A percentile compares a stretch with the other conserved stretches of the same genome.
Evolutionary conservation across 2,113 vertebrate species (phyloP).

Genomic region (Zapornia atra): DNA sequence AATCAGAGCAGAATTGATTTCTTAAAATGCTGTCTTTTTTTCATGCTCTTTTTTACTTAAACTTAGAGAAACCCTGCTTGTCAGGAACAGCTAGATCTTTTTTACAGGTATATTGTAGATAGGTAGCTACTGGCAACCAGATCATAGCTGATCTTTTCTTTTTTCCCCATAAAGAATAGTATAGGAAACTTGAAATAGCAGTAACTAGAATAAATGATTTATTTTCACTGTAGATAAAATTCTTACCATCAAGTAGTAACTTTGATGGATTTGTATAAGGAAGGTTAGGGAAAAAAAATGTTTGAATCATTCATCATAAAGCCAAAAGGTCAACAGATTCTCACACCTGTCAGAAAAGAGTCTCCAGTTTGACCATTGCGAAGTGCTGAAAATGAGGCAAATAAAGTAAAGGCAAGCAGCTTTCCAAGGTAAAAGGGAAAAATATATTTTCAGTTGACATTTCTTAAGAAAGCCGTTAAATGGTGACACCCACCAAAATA

Average conservation of each 20-base stretch:
- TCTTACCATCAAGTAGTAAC: neutral
- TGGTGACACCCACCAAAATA: neutral
- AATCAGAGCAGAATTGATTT: neutral
- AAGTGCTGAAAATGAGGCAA: neutral
- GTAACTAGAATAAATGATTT: neutral
- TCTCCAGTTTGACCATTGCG: neutral
- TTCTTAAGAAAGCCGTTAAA: neutral
- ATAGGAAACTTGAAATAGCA: neutral
- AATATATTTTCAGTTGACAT: neutral
- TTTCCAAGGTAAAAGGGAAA: neutral
- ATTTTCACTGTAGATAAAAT: neutral
- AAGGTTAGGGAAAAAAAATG: neutral
- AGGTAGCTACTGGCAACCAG: neutral
- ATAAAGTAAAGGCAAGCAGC: neutral
- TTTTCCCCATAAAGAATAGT: neutral
- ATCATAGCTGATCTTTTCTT: neutral
- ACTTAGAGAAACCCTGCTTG: neutral
- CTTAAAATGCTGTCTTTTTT: neutral
- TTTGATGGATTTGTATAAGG: neutral
- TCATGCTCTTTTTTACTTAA: neutral
- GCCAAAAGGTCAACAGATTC: neutral
- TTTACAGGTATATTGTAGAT: neutral
- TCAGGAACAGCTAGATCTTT: neutral
- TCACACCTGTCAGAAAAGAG: neutral
- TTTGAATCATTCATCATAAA: neutral